Percentiles rank a stretch among this genome's conserved stretches.
Evolutionary conservation across 2,797 vertebrate species (phyloP).

Genomic region (Anabas testudineus): DNA sequence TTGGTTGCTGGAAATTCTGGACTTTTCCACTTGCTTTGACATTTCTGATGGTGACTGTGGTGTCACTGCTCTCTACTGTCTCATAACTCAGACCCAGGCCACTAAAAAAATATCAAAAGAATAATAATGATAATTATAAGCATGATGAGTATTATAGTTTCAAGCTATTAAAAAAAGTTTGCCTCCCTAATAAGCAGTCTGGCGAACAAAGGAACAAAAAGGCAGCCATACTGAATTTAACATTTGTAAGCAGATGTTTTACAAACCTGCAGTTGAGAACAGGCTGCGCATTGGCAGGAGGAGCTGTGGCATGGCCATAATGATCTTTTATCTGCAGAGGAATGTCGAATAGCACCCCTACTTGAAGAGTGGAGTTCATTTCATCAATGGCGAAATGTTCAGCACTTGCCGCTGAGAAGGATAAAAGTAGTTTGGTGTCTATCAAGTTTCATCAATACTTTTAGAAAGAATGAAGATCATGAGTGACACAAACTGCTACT

Average conservation of each 20-base stretch:
- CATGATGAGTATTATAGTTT: too few species aligned
- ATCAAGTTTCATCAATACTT: not conserved
- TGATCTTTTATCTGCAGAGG: conserved; percentile 88
- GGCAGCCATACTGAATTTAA: not conserved
- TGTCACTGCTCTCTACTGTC: conserved; percentile 63
- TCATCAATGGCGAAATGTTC: conserved; percentile 83
- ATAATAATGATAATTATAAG: conserved; percentile 10
- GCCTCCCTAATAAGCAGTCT: not conserved
- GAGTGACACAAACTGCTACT: not conserved
- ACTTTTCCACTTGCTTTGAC: conserved; percentile 86
- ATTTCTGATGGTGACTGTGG: conserved; percentile 81
- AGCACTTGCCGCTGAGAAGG: conserved; percentile 85
- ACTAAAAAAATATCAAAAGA: conserved; percentile 79
- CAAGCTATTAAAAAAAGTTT: too few species aligned
- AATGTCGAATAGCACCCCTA: conserved; percentile 90
- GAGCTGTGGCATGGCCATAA: conserved; percentile 83
- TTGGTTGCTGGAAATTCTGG: conserved; percentile 80
- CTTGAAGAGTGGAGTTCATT: conserved; percentile 77
- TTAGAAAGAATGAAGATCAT: not conserved
- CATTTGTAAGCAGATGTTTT: not conserved
- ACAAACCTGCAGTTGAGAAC: conserved; percentile 88
- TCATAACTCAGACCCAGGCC: conserved; percentile 85
- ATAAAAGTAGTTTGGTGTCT: not conserved
- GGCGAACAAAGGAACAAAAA: not conserved
- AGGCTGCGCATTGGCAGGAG: conserved; percentile 79